phyloP scores from a whole-genome alignment of 2,797 vertebrate species.

The Tokudaia tokunoshimensis region DNA sequence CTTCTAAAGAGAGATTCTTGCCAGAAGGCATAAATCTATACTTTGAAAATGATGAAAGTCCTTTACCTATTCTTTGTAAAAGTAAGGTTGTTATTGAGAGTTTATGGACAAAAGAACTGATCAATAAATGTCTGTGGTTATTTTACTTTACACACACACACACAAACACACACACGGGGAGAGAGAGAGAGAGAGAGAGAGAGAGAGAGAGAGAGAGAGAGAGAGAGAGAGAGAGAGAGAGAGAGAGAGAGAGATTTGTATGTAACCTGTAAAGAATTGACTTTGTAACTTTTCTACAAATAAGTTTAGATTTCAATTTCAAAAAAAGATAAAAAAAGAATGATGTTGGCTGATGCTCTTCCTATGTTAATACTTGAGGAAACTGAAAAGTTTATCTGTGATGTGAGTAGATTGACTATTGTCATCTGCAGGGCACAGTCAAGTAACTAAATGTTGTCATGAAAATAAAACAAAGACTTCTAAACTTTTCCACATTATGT shows the following conservation, averaged over 20 bases:
- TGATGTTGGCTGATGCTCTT: not conserved
- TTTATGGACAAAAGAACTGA: not conserved
- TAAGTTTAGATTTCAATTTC: not conserved
- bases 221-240: too few species aligned
- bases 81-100: not conserved
- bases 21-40: not conserved
- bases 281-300: slow-evolving; percentile 33
- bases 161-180: not conserved
- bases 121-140: not conserved
- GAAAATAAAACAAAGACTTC: not conserved
- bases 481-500: not conserved
- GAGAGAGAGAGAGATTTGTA: not conserved
- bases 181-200: too few species aligned
- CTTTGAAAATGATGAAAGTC: not conserved
- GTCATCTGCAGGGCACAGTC: not conserved
- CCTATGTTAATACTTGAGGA: not conserved
- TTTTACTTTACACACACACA: not conserved
- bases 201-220: too few species aligned
- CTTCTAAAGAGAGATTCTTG: slow-evolving; percentile 42
- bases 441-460: not conserved
- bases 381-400: not conserved
- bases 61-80: not conserved
- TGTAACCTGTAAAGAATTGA: not conserved
- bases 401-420: not conserved
- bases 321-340: not conserved